These are phyloP conservation scores for Parasteatoda tepidariorum DNA, from an alignment of 1,140 invertebrate genomes.

Conservation along the genomic window DNA sequence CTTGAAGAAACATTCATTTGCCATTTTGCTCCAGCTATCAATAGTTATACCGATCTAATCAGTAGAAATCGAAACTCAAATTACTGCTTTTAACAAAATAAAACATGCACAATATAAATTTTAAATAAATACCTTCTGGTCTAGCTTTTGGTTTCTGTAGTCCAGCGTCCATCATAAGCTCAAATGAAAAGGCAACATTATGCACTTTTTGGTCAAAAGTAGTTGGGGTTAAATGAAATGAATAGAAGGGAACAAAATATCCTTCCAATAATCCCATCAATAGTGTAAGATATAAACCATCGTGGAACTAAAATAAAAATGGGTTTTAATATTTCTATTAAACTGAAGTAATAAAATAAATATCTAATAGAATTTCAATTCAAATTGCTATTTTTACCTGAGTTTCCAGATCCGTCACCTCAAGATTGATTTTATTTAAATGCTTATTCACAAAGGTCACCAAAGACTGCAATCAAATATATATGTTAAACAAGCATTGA, in stretches of 20 bases:
- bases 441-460: constrained; percentile 99
- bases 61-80: too few relatives aligned
- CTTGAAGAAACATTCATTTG: too few relatives aligned
- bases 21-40: too few relatives aligned
- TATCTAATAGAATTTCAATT: not conserved
- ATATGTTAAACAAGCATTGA: not conserved
- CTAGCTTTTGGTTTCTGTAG: constrained; percentile 95
- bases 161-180: constrained; percentile 97
- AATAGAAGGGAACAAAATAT: constrained; percentile 97
- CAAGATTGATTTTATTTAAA: constrained; percentile 94
- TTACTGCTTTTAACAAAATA: too few relatives aligned
- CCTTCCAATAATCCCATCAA: constrained; percentile 96
- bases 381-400: constrained; percentile 71
- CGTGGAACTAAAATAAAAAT: constrained; percentile 78
- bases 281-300: constrained; percentile 95
- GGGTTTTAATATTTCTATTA: not conserved
- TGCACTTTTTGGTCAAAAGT: constrained; percentile 86
- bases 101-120: too few relatives aligned
- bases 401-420: constrained; percentile 91
- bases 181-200: constrained; percentile 97
- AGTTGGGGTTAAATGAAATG: constrained; percentile 85
- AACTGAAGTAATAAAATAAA: not conserved
- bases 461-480: constrained; percentile 77
- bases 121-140: constrained; percentile 88
- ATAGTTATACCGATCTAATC: too few relatives aligned